phyloP scores from a whole-genome alignment of 2,113 vertebrate genomes.

The Stigmatopora argus region DNA sequence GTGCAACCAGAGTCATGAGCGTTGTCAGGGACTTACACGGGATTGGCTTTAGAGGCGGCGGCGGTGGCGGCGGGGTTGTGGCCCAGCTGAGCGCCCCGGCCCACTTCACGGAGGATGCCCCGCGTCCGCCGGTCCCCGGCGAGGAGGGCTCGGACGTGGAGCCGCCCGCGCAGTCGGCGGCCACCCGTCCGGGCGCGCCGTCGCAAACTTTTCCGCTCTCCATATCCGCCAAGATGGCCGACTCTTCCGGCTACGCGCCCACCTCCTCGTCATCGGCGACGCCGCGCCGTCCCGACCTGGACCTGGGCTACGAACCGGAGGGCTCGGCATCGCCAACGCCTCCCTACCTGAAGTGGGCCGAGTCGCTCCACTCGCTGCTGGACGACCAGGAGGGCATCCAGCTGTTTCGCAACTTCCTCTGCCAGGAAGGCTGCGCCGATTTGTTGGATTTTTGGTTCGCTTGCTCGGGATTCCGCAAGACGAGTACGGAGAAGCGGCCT shows the following conservation, averaged over 20 bases:
- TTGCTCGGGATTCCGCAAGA: constrained; percentile 90
- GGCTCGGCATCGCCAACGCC: constrained; percentile 89
- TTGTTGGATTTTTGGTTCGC: constrained; percentile 98
- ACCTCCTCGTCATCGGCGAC: constrained; percentile 69
- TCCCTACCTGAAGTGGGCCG: constrained; percentile 90
- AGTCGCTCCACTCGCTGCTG: constrained; percentile 87
- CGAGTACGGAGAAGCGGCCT: constrained; percentile 80
- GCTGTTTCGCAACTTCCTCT: constrained; percentile 88
- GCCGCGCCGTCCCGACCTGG: constrained; percentile 82
- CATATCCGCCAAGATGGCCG: constrained; percentile 74
- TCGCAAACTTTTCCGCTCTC: constrained; percentile 66
- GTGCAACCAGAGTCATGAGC: constrained; percentile 69
- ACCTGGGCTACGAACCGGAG: constrained; percentile 92
- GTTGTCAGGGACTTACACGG: constrained; percentile 81
- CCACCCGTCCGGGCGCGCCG: constrained; percentile 61
- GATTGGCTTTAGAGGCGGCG: constrained; percentile 77
- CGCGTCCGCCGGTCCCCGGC: constrained; percentile 90
- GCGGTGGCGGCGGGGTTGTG: constrained; percentile 55
- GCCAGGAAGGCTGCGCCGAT: constrained; percentile 84
- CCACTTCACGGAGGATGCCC: constrained; percentile 92
- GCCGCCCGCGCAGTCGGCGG: constrained; percentile 63
- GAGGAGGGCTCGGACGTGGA: constrained; percentile 79
- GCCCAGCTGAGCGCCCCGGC: constrained; percentile 48
- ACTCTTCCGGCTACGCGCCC: constrained; percentile 70
- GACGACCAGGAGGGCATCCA: constrained; percentile 94